Base-by-base conservation (phyloP, 2,113 vertebrate species). In the Boleophthalmus pectinirostris region DNA sequence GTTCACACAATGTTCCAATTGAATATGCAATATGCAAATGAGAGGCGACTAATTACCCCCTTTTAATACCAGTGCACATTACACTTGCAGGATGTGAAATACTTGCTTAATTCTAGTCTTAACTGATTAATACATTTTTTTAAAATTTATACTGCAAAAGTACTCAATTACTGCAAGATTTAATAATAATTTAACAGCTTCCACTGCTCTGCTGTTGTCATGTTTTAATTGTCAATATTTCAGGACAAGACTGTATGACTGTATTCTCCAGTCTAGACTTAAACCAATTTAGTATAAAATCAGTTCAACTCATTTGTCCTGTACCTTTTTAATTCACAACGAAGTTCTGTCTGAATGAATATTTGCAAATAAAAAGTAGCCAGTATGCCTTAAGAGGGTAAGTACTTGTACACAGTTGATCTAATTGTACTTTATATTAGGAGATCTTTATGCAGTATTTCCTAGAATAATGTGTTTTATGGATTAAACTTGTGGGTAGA, bases 401-500 rank as follows among this genome's bases (percentile, higher is more conserved):
- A 58, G 13, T 15, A 58, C 23, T 14, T 18, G 58, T 25, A 9
- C 33, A 6, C 58, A 33, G 23, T 61, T 61, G 3, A 25, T 58
- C 5, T 24, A 23, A 58, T 24, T 58, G 23, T 58, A 58, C 3
- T 58, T 24, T 23, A 43, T 10, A 43, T 43, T 11, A 43, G n/a
- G 16, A 56, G n/a, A 56, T 23, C 9, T 11, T 56, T 16, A 23
- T 56, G 21, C 9, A 61, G 15, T 33, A 14, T 33, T 61, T 61
- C 58, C 25, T 15, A 16, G 57, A 60, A 60, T 2, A 57, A 0
- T 9, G 20, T 24, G 12, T 24, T 21, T 12, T 24, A 10, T 58
- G 25, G 58, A 0, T 78, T 83, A 75, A 81, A 77, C 51, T 60
- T 72, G 85, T 79, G 67, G 78, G 78, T 63, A 54, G 61, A 69